phyloP scores from a whole-genome alignment of 2,113 vertebrate species.

The Pseudopodoces humilis region DNA sequence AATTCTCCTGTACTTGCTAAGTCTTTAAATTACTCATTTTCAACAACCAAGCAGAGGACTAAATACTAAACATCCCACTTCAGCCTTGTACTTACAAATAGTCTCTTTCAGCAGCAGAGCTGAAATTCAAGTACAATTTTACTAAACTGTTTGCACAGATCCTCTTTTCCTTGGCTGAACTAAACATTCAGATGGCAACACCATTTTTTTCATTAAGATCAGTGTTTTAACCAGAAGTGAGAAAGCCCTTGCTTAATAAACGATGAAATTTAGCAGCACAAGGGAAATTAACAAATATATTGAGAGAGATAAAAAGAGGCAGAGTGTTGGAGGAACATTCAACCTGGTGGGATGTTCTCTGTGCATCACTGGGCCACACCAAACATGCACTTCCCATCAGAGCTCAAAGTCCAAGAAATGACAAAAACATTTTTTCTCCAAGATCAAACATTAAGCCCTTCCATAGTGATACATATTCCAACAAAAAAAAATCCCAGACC shows the following conservation, averaged over 20 bases:
- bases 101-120: background rate
- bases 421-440: background rate
- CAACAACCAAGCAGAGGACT: background rate
- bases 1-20: background rate
- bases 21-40: background rate
- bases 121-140: background rate
- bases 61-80: background rate
- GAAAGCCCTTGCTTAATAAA: background rate
- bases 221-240: background rate
- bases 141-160: background rate
- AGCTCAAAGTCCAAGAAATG: background rate
- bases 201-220: background rate
- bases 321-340: background rate
- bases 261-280: background rate
- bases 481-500: background rate
- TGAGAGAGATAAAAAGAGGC: background rate
- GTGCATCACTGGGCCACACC: background rate
- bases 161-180: background rate
- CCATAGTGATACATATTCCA: fast-evolving
- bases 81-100: background rate
- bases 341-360: background rate
- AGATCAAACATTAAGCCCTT: background rate
- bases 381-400: background rate
- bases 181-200: background rate
- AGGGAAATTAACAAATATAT: background rate